These are phyloP conservation scores for Forbesichthys papilliferus DNA, from an alignment of 2,113 vertebrate genomes.

Conservation along the genomic window DNA sequence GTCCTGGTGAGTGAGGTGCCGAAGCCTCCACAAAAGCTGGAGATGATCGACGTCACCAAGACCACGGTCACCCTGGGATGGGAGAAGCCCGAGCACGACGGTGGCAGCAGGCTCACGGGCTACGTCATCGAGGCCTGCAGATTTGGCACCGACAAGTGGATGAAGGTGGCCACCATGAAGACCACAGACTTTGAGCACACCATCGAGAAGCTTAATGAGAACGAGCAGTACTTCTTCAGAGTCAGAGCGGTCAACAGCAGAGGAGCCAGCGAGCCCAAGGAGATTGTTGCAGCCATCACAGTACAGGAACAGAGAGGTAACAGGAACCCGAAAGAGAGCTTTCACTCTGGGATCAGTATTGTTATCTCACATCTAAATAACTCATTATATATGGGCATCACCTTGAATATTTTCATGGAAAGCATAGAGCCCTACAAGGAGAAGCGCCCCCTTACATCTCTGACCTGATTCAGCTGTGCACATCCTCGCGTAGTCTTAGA, in stretches of 20 bases:
- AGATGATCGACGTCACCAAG: conserved; percentile 91
- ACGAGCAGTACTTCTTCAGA: conserved; percentile 93
- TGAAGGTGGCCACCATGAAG: conserved; percentile 93
- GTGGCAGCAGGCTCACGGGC: conserved; percentile 90
- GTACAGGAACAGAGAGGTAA: conserved; percentile 94
- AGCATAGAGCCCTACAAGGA: too few species aligned
- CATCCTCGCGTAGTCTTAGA: too few species aligned
- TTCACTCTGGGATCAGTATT: too few species aligned
- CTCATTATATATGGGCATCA: neutral
- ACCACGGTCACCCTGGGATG: conserved; percentile 89
- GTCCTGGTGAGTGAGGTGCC: conserved; percentile 92
- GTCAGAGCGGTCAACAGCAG: conserved; percentile 92
- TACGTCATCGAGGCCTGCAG: conserved; percentile 94
- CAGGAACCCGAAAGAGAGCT: neutral
- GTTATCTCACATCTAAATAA: neutral
- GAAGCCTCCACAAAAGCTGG: conserved; percentile 86
- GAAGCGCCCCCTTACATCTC: too few species aligned
- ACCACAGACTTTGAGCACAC: conserved; percentile 87
- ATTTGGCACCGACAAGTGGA: conserved; percentile 93
- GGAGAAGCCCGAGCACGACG: conserved; percentile 97
- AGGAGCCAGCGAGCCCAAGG: conserved; percentile 89
- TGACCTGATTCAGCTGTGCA: too few species aligned
- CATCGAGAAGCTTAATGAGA: conserved; percentile 92
- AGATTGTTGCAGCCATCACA: conserved; percentile 88
- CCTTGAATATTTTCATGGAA: too few species aligned